Base-by-base conservation (phyloP, 2,797 vertebrate species). In the Sylvilagus floridanus region DNA sequence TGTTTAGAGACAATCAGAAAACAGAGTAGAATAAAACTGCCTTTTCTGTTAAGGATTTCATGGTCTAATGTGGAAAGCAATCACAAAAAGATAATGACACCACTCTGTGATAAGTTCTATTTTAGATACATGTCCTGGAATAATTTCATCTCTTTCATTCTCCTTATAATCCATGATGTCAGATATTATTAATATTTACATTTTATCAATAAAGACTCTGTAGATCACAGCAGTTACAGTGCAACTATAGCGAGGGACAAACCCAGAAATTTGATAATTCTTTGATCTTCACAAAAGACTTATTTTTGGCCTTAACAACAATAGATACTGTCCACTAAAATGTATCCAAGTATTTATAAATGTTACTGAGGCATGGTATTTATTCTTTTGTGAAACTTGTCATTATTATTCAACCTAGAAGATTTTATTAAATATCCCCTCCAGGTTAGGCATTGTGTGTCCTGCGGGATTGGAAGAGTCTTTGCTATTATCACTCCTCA, bases 121-220 rank as follows among this genome's bases (percentile, higher is more conserved):
- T 62, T 88, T 32, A 73, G 82, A 77, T 47, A 4, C 3, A 17
- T 76, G 7, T 30, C 37, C 19, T 66, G 16, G 42, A 93, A 86
- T 85, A 4, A 91, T 90, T 89, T 84, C 54, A 21, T 89, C 11
- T 90, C 57, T 75, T 93, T 73, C 30, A 79, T 52, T 82, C n/a
- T 88, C n/a, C n/a, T 35, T 63, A 50, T 1, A 65, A 63, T 11
- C 28, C 42, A 63, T 65, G 26, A 82, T 73, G 7, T 7, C n/a
- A 71, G 10, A 16, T 85, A 63, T 76, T 87, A 52, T 68, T 71
- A 86, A 81, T 91, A 77, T 42, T 42, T 42, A 47, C 66, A 57
- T 32, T 84, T 37, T 50, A 22, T 69, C 65, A 42, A 75, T 35
- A 84, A 87, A 65, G 50, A 47, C 21, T 42, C 42, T 42, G 7